Percentiles rank a stretch among this genome's conserved stretches.
phyloP scores from a whole-genome alignment of 2,797 vertebrate species.

The Anguilla obscura region DNA sequence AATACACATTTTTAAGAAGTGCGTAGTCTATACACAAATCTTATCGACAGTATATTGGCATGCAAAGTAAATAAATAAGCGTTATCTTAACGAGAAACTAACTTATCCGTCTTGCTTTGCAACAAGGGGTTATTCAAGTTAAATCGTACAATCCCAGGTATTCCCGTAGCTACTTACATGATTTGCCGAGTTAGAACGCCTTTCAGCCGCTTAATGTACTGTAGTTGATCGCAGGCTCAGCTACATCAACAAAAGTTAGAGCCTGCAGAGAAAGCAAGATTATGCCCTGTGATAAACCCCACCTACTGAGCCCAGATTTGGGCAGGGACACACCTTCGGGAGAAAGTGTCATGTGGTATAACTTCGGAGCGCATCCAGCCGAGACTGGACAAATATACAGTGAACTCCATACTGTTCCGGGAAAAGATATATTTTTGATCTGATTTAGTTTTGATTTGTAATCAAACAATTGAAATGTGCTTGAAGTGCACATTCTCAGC shows the following conservation, averaged over 20 bases:
- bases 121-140: not conserved
- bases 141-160: not conserved
- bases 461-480: too few relatives aligned
- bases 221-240: not conserved
- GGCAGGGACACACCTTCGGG: constrained; percentile 6
- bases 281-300: not conserved
- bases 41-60: not conserved
- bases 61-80: not conserved
- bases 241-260: constrained; percentile 13
- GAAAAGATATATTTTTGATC: too few relatives aligned
- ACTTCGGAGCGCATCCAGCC: not conserved
- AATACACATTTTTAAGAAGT: not conserved
- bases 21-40: not conserved
- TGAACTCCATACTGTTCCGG: too few relatives aligned
- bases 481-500: too few relatives aligned
- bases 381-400: not conserved
- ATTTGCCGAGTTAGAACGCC: not conserved
- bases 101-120: not conserved
- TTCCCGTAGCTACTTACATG: constrained; percentile 12
- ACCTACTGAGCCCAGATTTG: not conserved
- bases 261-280: not conserved
- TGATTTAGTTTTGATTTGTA: too few relatives aligned
- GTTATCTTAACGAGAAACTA: not conserved
- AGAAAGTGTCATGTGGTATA: not conserved
- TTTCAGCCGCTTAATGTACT: not conserved